phyloP scores from a whole-genome alignment of 2,888 invertebrate genomes.

The Clunio marinus region DNA sequence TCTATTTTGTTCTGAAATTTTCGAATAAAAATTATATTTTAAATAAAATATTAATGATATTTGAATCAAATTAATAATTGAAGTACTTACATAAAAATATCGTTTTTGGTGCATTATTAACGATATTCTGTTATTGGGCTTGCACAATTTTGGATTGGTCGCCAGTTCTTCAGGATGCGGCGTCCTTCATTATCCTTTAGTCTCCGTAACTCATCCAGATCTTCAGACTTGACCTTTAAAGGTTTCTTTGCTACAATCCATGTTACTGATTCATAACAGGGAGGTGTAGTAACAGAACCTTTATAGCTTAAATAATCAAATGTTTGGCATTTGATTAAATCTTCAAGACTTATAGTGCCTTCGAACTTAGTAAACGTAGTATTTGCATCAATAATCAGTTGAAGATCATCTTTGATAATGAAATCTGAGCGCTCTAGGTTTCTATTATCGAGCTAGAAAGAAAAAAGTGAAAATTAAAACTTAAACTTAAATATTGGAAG shows the following conservation, averaged over 20 bases:
- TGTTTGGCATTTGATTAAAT: not conserved
- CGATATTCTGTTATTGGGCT: no score
- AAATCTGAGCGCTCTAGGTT: no score
- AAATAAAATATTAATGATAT: no score
- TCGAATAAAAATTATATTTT: no score
- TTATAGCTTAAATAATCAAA: not conserved
- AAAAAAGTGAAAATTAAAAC: no score
- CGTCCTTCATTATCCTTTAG: not conserved
- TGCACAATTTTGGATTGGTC: no score
- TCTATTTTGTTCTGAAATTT: not conserved
- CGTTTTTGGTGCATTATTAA: no score
- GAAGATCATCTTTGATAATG: not conserved
- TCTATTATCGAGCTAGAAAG: no score
- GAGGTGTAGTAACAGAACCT: conserved; percentile 9
- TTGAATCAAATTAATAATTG: no score
- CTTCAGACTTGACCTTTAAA: not conserved
- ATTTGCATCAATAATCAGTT: not conserved
- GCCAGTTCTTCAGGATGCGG: not conserved
- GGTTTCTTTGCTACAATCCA: not conserved
- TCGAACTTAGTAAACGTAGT: not conserved
- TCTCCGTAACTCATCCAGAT: not conserved
- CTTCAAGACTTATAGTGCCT: not conserved
- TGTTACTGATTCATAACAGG: not conserved
- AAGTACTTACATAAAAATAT: no score
- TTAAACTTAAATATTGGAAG: no score